phyloP scores from a whole-genome alignment of 1,140 invertebrate species.

The Brachystomella parvula region DNA sequence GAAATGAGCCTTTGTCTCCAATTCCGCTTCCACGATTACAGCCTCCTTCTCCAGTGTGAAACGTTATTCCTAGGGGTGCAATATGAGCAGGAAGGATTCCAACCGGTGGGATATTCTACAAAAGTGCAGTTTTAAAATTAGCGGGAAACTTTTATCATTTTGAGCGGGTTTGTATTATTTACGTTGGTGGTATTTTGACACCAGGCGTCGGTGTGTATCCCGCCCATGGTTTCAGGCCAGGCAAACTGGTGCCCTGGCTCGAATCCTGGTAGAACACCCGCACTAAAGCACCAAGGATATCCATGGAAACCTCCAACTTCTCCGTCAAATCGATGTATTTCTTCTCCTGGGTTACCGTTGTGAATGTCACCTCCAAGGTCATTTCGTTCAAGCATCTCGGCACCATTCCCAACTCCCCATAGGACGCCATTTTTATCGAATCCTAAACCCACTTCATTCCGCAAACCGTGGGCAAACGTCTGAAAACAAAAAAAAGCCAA shows the following conservation, averaged over 20 bases:
- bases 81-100: constrained; percentile 26
- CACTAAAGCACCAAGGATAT: constrained; percentile 32
- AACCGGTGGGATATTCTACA: constrained; percentile 29
- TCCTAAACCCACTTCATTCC: constrained; percentile 33
- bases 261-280: constrained; percentile 15
- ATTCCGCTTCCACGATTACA: not conserved
- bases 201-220: constrained; percentile 29
- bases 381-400: constrained; percentile 22
- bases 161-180: not conserved
- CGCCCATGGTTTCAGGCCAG: constrained; percentile 29
- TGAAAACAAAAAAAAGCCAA: constrained; percentile 8
- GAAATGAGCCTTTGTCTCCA: constrained; percentile 17
- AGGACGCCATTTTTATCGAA: constrained; percentile 25
- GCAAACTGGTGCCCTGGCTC: constrained; percentile 21
- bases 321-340: constrained; percentile 26
- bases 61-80: constrained; percentile 30
- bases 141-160: not conserved
- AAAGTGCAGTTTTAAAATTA: not conserved
- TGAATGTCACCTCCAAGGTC: constrained; percentile 35
- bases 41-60: constrained; percentile 16
- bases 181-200: constrained; percentile 29
- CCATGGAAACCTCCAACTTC: constrained; percentile 27
- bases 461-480: constrained; percentile 30
- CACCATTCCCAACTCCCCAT: constrained; percentile 33
- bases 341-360: constrained; percentile 33